A percentile compares a stretch with the other conserved stretches of the same genome.
Conservation (phyloP, 2,888 invertebrate species). For the Polydrusus cervinus region DNA sequence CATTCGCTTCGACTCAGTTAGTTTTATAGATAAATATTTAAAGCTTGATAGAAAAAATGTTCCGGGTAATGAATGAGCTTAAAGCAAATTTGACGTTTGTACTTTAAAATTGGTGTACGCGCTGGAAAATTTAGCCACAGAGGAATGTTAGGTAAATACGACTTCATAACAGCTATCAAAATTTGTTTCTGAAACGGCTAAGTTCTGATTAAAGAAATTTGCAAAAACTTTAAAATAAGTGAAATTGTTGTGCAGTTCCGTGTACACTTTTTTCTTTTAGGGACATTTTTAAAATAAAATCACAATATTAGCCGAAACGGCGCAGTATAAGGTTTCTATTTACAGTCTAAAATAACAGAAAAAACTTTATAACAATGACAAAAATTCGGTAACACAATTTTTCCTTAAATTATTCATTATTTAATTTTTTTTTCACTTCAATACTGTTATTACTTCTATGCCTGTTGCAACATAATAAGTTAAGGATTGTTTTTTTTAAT, state of each 20-base stretch:
- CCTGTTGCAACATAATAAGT: background rate
- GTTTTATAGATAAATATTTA: background rate
- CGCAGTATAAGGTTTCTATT: conserved; percentile 38
- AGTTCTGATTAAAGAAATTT: too few species aligned
- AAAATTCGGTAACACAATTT: conserved; percentile 27
- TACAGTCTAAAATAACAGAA: conserved; percentile 52
- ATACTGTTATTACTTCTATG: conserved; percentile 12
- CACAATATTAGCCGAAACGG: conserved; percentile 1
- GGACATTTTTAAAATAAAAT: background rate
- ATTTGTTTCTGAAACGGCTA: too few species aligned
- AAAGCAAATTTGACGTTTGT: too few species aligned
- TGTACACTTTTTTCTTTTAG: too few species aligned
- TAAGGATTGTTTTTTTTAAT: conserved; percentile 2
- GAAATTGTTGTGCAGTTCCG: too few species aligned
- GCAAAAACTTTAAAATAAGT: too few species aligned
- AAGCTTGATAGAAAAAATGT: too few species aligned
- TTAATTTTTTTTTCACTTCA: background rate
- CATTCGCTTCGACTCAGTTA: background rate
- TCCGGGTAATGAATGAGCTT: too few species aligned
- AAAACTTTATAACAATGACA: conserved; percentile 30
- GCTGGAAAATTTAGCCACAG: too few species aligned
- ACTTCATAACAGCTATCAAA: too few species aligned
- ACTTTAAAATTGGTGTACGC: too few species aligned
- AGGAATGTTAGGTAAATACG: too few species aligned
- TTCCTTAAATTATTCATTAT: background rate